Base-by-base conservation (phyloP, 2,113 vertebrate genomes). In the Paradisaea rubra region DNA sequence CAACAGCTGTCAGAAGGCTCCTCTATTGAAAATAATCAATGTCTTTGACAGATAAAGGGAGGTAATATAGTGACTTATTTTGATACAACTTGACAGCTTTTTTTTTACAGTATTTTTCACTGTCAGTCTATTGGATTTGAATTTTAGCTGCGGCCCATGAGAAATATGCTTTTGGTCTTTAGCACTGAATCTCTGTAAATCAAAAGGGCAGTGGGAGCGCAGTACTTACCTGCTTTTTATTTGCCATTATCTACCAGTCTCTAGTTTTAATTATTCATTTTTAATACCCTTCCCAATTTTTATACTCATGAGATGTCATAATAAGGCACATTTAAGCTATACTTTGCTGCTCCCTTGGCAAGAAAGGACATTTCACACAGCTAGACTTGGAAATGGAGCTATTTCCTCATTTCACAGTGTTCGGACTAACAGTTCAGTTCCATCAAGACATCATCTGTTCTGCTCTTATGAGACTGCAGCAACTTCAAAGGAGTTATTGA, bases 21-120 rank as follows among this genome's bases (percentile, higher is more conserved):
- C 88, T 94, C 96, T 86, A 97, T 90, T 96, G 97, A 97, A 97
- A 97, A 95, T 95, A 97, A 98, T 98, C 97, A 95, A 98, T 97
- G 93, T 4, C 82, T 97, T 94, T 97, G 96, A 96, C 96, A 96
- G 97, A 89, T 83, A 94, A 94, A 94, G 93, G 96, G 87, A 95
- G 57, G 93, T 80, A 92, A 93, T 68, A 95, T 4, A 33, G 54
- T 44, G 69, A 91, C 92, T 95, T 92, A 92, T 96, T 96, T 84
- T 97, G 97, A 96, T 96, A 85, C 76, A 92, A 74, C 76, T 66
- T 97, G 96, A 97, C 97, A 97, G 96, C 13, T 16, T n/a, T 88
- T 81, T 93, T 90, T 90, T 95, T 78, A 91, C 90, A 89, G 66
- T 90, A 66, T 54, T 94, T 97, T 96, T 95, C 86, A 63, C 83